Percentiles rank a stretch among this genome's conserved stretches.
Evolutionary conservation across 2,797 vertebrate genomes (phyloP).

Genomic region (Hemitrygon akajei): DNA sequence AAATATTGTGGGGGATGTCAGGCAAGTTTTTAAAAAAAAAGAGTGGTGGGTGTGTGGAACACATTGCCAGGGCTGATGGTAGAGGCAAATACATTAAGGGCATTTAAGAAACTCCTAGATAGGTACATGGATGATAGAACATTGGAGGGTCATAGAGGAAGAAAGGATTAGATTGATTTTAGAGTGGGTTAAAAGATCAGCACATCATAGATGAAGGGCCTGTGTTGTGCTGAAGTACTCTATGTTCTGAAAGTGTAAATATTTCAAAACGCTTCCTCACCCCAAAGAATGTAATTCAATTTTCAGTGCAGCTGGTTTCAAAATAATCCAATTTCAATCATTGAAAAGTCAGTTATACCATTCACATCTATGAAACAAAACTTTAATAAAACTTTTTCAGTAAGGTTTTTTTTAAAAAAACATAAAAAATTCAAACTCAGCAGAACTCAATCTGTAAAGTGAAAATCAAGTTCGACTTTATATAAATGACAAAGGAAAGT

Average conservation of each 20-base stretch:
- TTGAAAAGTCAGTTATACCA: not conserved
- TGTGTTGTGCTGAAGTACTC: too few relatives aligned
- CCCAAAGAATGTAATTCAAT: not conserved
- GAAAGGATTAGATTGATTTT: too few relatives aligned
- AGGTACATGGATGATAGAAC: too few relatives aligned
- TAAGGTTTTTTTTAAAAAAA: not conserved
- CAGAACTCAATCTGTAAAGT: not conserved
- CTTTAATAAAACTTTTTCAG: not conserved
- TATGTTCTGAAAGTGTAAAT: not conserved
- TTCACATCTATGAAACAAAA: not conserved
- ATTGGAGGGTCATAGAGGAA: too few relatives aligned
- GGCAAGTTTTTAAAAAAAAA: too few relatives aligned
- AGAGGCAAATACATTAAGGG: too few relatives aligned
- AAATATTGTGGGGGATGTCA: too few relatives aligned
- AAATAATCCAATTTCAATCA: not conserved
- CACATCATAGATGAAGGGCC: too few relatives aligned
- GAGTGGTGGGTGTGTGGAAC: too few relatives aligned
- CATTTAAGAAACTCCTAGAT: too few relatives aligned
- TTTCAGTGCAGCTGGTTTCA: not conserved
- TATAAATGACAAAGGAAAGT: not conserved
- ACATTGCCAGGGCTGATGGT: too few relatives aligned
- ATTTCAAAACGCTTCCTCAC: not conserved
- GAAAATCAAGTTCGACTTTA: not conserved
- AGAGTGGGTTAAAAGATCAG: too few relatives aligned
- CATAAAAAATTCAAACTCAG: not conserved